phyloP scores from a whole-genome alignment of 2,113 vertebrate species.

The Myotis lucifugus region DNA sequence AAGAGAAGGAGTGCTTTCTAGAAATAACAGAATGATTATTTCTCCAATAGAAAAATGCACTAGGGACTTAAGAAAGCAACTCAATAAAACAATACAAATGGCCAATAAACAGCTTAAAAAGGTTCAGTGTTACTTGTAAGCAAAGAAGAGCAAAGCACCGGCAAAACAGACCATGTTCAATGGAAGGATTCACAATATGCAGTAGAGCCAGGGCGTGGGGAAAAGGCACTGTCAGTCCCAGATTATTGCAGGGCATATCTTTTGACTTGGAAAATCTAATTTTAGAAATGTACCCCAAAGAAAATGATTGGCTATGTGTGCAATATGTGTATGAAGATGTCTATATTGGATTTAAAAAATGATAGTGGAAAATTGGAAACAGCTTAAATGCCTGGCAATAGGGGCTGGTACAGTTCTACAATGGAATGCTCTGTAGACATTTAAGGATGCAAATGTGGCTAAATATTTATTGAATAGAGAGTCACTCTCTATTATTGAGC shows the following conservation, averaged over 20 bases:
- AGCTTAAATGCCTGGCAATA: neutral
- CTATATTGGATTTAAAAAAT: conserved; percentile 41
- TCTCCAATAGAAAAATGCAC: neutral
- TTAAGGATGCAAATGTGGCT: neutral
- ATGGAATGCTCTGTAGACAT: neutral
- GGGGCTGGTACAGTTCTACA: neutral
- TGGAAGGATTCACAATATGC: neutral
- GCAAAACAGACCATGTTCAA: neutral
- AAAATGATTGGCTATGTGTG: neutral
- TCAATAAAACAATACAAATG: neutral
- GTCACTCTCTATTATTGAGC: neutral
- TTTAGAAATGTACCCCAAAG: neutral
- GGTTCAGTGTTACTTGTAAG: neutral
- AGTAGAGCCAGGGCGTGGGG: neutral
- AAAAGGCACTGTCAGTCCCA: neutral
- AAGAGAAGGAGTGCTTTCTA: neutral
- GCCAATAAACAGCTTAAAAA: neutral
- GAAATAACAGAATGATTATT: neutral
- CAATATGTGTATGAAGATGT: neutral
- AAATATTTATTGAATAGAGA: neutral
- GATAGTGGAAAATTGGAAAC: neutral
- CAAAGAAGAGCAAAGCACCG: conserved; percentile 9
- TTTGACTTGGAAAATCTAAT: neutral
- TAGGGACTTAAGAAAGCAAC: neutral
- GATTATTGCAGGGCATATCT: neutral